These are phyloP conservation scores for Coelinius sp. DNA, from an alignment of 2,888 invertebrate species.

Conservation along the genomic window DNA sequence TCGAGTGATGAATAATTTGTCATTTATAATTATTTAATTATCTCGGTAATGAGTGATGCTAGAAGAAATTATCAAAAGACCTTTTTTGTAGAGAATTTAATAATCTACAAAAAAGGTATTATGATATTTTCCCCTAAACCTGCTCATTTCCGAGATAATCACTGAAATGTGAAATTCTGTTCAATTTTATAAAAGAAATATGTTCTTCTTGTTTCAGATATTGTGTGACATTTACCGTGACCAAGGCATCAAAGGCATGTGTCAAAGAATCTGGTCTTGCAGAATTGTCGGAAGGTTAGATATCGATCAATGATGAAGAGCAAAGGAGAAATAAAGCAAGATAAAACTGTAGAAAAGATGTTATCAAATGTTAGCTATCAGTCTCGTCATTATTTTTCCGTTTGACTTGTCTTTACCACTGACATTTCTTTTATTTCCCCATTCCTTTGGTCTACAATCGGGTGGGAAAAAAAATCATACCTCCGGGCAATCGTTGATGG, in stretches of 20 bases:
- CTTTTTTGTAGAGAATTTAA: too few species aligned
- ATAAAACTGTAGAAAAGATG: conserved; percentile 19
- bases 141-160: too few species aligned
- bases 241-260: conserved; percentile 87
- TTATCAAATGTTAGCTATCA: conserved; percentile 27
- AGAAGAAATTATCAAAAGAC: too few species aligned
- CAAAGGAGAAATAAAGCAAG: neutral
- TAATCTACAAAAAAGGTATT: too few species aligned
- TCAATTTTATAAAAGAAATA: conserved; percentile 21
- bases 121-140: too few species aligned
- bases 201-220: conserved; percentile 78
- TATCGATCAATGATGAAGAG: neutral
- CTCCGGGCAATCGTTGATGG: neutral
- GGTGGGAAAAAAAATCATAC: neutral
- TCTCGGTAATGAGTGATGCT: too few species aligned
- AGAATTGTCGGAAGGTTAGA: conserved; percentile 81
- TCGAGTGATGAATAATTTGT: too few species aligned
- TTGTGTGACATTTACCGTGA: conserved; percentile 87
- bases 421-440: conserved; percentile 39
- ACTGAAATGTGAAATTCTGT: too few species aligned
- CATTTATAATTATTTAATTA: too few species aligned
- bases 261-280: conserved; percentile 82
- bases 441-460: conserved; percentile 25
- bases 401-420: neutral
- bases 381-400: conserved; percentile 26